These are phyloP conservation scores for Aldabrachelys gigantea DNA, from an alignment of 2,113 vertebrate species.

Conservation along the genomic window DNA sequence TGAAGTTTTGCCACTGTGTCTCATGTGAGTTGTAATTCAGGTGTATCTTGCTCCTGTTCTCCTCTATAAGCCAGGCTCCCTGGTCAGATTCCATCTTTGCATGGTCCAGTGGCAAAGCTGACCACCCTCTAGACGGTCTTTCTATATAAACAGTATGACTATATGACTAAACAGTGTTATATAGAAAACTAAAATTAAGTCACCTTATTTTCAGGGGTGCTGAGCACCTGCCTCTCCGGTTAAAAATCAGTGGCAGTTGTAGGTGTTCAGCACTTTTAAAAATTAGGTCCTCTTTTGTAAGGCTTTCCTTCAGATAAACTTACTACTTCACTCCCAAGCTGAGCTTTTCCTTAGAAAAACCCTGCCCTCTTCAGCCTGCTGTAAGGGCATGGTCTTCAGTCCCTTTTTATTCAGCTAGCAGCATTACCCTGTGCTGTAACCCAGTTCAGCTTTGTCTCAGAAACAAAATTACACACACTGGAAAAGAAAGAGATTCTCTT, in stretches of 20 bases:
- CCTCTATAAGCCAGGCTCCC: fast-evolving
- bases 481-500: not conserved
- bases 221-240: not conserved
- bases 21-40: not conserved
- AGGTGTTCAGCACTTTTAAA: fast-evolving
- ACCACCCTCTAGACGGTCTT: not conserved
- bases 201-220: not conserved
- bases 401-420: not conserved
- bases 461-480: not conserved
- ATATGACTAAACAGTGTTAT: not conserved
- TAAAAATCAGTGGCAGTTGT: not conserved
- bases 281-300: not conserved
- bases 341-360: not conserved
- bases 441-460: not conserved
- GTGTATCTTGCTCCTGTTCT: not conserved
- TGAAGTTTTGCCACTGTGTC: not conserved
- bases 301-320: not conserved
- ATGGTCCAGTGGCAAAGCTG: not conserved
- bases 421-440: not conserved
- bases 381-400: fast-evolving
- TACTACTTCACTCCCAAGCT: not conserved
- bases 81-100: not conserved
- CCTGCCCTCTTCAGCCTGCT: not conserved
- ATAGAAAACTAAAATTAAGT: not conserved
- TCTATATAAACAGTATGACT: too few species aligned